Percentiles rank a stretch among this genome's conserved stretches.
These are phyloP conservation scores for Antrozous pallidus DNA, from an alignment of 2,797 vertebrate species.

Conservation along the genomic window DNA sequence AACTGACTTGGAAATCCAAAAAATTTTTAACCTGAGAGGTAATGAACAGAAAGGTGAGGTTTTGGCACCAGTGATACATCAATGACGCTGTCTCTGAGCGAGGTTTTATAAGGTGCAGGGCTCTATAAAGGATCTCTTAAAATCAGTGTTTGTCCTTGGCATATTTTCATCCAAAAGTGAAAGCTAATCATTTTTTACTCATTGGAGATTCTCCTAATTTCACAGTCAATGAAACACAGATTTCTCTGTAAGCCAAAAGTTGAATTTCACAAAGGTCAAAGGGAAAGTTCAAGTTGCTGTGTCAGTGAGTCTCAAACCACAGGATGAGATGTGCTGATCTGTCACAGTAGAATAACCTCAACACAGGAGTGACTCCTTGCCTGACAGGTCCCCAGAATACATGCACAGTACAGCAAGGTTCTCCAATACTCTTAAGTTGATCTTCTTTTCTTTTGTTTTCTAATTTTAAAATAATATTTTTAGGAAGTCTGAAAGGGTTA, in stretches of 20 bases:
- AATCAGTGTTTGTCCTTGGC: constrained; percentile 61
- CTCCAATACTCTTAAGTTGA: background rate
- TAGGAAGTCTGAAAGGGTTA: background rate
- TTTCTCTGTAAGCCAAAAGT: constrained; percentile 49
- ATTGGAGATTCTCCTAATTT: constrained; percentile 72
- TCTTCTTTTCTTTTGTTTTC: background rate
- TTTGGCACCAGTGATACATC: background rate
- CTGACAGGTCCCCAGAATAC: background rate
- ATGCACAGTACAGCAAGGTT: background rate
- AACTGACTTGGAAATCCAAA: constrained; percentile 36
- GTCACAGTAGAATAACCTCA: constrained; percentile 6
- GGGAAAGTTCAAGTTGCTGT: constrained; percentile 58
- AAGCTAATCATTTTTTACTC: constrained; percentile 73
- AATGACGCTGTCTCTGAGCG: background rate
- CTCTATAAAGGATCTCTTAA: background rate
- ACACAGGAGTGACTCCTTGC: background rate
- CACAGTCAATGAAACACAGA: constrained; percentile 75
- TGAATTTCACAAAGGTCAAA: constrained; percentile 67
- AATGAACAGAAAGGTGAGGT: background rate
- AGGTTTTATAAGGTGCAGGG: background rate
- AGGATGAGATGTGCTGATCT: background rate
- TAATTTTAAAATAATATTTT: background rate
- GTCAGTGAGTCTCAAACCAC: constrained; percentile 61
- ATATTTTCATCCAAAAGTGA: constrained; percentile 67
- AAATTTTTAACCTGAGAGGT: background rate